Evolutionary conservation across 2,888 invertebrate species (phyloP), one percentile per base, ranked within the genome.

Genomic region (Dynastes hyllus): DNA sequence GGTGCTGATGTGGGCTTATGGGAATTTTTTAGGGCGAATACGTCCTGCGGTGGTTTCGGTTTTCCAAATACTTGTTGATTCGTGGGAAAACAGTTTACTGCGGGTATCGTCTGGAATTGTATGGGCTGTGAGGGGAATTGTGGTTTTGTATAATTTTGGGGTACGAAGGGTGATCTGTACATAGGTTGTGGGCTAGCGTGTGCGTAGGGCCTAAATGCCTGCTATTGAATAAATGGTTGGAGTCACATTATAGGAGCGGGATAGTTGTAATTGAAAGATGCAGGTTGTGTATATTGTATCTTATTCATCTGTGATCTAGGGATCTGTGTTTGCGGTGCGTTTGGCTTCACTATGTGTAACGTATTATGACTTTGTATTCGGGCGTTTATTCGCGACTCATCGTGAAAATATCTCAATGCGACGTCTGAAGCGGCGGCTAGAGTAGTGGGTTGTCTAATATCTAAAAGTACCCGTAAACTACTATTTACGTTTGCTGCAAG

Each of bases 401-500:
- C 69, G 29, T 69, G 40, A 37, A 13, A 55, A 13, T 69, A 37
- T 40, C 51, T 40, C n/a, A 78, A 58, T 27, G 58, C 71, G 1
- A 66, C 13, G n/a, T 69, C 77, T 11, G 67, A 66, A 2, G 77
- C 77, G 37, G 69, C 16, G 22, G 32, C 16, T 11, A 77, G 29
- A 13, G n/a, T 66, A 6, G 40, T 69, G 5, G 67, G 53, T 22
- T 77, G 53, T 58, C 32, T 77, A 3, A 77, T 58, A 4, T 77
- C 77, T 67, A 77, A 55, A 9, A 77, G 53, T 1, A 67, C 32
- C 67, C 67, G 53, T 9, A 77, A 37, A 9, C 37, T 66, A 11
- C 69, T 67, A 16, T 67, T 55, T 37, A 55, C 16, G 32, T 77
- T 69, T 16, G 69, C 77, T 13, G 69, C 29, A 9, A 67, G 77